phyloP scores from a whole-genome alignment of 1,140 invertebrate species.

The Zaprionus vittiger region DNA sequence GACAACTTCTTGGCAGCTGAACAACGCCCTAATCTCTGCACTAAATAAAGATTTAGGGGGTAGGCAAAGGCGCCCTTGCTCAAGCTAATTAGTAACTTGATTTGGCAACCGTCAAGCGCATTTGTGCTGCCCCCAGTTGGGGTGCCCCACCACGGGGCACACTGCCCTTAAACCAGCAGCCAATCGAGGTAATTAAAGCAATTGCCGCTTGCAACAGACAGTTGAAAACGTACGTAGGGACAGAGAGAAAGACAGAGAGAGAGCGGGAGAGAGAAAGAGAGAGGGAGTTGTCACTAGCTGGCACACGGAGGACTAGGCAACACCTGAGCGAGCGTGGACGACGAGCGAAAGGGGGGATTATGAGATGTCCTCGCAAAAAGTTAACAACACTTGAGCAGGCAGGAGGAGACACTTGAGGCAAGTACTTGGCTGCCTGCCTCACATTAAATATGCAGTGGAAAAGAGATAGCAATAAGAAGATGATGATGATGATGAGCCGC shows the following conservation, averaged over 20 bases:
- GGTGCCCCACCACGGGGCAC: background rate
- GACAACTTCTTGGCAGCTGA: background rate
- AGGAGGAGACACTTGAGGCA: slow-evolving; percentile 2
- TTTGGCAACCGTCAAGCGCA: slow-evolving; percentile 10
- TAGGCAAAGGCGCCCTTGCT: background rate
- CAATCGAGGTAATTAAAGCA: slow-evolving; percentile 37
- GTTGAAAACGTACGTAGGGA: background rate
- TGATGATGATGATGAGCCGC: background rate
- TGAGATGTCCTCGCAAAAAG: slow-evolving; percentile 25
- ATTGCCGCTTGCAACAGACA: slow-evolving; percentile 18
- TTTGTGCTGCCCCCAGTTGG: slow-evolving; percentile 10
- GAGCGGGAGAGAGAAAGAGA: background rate
- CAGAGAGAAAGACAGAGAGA: background rate
- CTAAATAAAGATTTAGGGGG: background rate
- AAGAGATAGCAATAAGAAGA: background rate
- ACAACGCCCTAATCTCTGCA: background rate
- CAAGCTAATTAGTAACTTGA: slow-evolving; percentile 24
- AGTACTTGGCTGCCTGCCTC: background rate
- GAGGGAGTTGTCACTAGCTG: background rate
- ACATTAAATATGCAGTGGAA: background rate
- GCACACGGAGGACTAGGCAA: background rate
- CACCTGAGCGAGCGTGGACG: slow-evolving; percentile 1
- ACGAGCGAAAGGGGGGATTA: slow-evolving; percentile 9
- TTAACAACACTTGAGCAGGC: slow-evolving; percentile 4
- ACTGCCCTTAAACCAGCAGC: background rate